These are phyloP conservation scores for Euproctis similis DNA, from an alignment of 2,888 invertebrate genomes.

Conservation along the genomic window DNA sequence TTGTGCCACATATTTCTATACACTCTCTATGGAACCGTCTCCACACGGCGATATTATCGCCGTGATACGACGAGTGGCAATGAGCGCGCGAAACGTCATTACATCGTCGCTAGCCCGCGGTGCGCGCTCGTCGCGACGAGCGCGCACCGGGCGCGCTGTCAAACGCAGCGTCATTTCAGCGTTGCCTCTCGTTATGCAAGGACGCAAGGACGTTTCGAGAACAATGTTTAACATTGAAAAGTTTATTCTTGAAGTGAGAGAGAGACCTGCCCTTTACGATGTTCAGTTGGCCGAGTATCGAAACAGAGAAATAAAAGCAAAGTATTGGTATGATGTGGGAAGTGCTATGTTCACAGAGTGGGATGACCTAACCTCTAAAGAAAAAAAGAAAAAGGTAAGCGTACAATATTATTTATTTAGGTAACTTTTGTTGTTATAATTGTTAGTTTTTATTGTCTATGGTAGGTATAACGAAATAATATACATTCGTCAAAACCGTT, in stretches of 20 bases:
- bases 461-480: conserved; percentile 7
- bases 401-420: conserved; percentile 10
- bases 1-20: conserved; percentile 1
- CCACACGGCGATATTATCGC: conserved; percentile 2
- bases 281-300: conserved; percentile 14
- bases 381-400: conserved; percentile 10
- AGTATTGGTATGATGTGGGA: conserved; percentile 11
- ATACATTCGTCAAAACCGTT: conserved; percentile 12
- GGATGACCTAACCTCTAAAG: conserved; percentile 13
- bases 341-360: conserved; percentile 13
- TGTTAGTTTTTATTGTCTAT: conserved; percentile 7
- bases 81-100: conserved; percentile 6
- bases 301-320: conserved; percentile 13
- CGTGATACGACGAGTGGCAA: conserved; percentile 16
- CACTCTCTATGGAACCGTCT: background rate
- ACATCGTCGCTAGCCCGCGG: conserved; percentile 1
- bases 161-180: conserved; percentile 11
- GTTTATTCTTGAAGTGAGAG: conserved; percentile 19
- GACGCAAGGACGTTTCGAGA: conserved; percentile 9
- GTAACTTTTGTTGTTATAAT: conserved; percentile 9
- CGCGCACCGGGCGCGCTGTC: conserved; percentile 8
- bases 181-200: conserved; percentile 8
- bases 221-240: conserved; percentile 18
- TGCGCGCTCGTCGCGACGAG: conserved; percentile 3
- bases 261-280: conserved; percentile 15